These are phyloP conservation scores for Oreochromis mossambicus DNA, from an alignment of 2,797 vertebrate genomes.

Conservation along the genomic window DNA sequence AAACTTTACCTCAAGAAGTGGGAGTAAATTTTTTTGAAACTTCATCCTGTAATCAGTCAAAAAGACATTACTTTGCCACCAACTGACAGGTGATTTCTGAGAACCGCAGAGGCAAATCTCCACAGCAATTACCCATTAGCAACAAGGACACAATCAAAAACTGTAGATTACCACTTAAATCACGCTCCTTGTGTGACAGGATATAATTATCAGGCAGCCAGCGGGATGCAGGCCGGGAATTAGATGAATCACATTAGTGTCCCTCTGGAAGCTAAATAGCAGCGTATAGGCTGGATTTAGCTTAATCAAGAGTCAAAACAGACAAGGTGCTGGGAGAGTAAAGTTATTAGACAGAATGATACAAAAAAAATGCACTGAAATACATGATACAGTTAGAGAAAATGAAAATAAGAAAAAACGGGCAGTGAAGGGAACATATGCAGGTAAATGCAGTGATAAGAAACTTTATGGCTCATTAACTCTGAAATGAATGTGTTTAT, in stretches of 20 bases:
- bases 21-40: background rate
- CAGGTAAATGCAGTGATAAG: background rate
- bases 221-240: background rate
- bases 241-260: background rate
- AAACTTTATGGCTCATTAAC: constrained; percentile 51
- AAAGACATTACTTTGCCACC: background rate
- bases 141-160: background rate
- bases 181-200: background rate
- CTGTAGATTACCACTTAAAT: background rate
- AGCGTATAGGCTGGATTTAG: background rate
- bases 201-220: constrained; percentile 18
- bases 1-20: background rate
- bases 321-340: background rate
- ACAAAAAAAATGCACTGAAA: background rate
- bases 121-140: background rate
- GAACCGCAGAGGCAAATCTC: background rate
- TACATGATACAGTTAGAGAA: background rate
- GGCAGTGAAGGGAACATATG: background rate
- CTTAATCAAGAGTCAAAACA: constrained; percentile 7
- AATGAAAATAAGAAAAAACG: background rate
- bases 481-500: constrained; percentile 2
- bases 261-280: background rate
- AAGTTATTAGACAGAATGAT: background rate
- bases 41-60: background rate
- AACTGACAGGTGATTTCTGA: background rate